Base-by-base conservation (phyloP, 1,140 invertebrate species). In the Myzus persicae region DNA sequence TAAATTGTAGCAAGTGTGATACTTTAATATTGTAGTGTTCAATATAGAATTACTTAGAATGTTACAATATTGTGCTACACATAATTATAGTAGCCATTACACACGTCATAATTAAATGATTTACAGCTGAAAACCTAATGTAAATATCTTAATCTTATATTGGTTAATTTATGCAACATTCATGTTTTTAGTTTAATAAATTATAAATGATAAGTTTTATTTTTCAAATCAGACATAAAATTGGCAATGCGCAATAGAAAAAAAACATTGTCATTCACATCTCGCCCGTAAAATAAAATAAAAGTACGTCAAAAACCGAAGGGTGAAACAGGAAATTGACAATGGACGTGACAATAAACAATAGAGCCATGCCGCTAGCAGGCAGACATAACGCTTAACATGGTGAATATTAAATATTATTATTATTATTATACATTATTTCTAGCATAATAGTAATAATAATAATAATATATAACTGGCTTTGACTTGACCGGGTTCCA, bases 311-410 rank as follows among this genome's bases (percentile, higher is more conserved):
- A 93, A 84, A 90, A 93, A 93, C 67, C 67, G 81, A 48, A 93
- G 91, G 91, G 91, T 93, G 91, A 93, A 93, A 93, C 91, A 93
- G 91, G 91, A 93, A 93, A 93, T 93, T 93, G 91, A 93, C 91
- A 84, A 93, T 93, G 91, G 81, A 93, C 91, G 91, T 93, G 91
- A 93, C 91, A 93, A 93, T 93, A 93, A 93, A 93, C 91, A 93
- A 93, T 93, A 48, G 91, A 82, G 36, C 48, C 24, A 84, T 93
- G 48, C 81, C 46, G 91, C 46, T 24, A 82, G 81, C 81, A 11
- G 91, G 81, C 76, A 93, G 91, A 93, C 76, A 84, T 38, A 93
- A 46, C 76, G 91, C 91, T 93, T 93, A 84, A 82, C 91, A 81
- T 40, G 91, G 81, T 93, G 91, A 93, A 93, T 93, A 93, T 93